Evolutionary conservation across 2,113 vertebrate genomes (phyloP), one percentile per base, ranked within the genome.

Genomic region (Dascyllus trimaculatus): DNA sequence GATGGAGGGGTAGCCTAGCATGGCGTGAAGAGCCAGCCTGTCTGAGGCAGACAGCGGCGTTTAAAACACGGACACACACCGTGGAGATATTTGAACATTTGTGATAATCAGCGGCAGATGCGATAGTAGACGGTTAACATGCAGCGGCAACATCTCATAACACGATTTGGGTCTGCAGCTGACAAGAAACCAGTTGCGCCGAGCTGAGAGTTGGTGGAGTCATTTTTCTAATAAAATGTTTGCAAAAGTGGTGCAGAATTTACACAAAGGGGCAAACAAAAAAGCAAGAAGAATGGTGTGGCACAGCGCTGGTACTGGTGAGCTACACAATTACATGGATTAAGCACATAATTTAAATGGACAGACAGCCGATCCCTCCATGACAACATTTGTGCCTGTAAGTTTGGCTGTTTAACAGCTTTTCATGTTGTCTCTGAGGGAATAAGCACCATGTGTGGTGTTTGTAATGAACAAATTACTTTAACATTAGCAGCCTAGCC

Each of bases 1-100:
- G 87, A 52, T 71, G 71, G 66, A 48, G 76, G 66, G 59, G 85
- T 66, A 87, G 91, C 78, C 67, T 78, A 89, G 88, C 91, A 74
- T 78, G 86, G 88, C 88, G 80, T 56, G 11, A 32, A 35, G 15
- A 89, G 56, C 65, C 72, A 58, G 60, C 4, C 58, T 18, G 19
- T 21, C 19, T 5, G 32, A 51, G 21, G 9, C 70, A 51, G 14
- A 60, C 58, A 53, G 2, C 64, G 22, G 62, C 43, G 17, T 78
- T 45, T 29, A n/a, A 68, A 52, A 78, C 52, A 32, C 49, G 26
- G 26, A 75, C 54, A 29, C 7, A 52, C 2, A 65, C 56, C 40
- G 46, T 8, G 35, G 9, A 63, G 10, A 61, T 59, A n/a, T 59
- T 68, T 19, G 45, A 71, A 81, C 61, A 56, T 70, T 71, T 62